Conservation (phyloP, 2,797 vertebrate genomes). For the Sarcoramphus papa region DNA sequence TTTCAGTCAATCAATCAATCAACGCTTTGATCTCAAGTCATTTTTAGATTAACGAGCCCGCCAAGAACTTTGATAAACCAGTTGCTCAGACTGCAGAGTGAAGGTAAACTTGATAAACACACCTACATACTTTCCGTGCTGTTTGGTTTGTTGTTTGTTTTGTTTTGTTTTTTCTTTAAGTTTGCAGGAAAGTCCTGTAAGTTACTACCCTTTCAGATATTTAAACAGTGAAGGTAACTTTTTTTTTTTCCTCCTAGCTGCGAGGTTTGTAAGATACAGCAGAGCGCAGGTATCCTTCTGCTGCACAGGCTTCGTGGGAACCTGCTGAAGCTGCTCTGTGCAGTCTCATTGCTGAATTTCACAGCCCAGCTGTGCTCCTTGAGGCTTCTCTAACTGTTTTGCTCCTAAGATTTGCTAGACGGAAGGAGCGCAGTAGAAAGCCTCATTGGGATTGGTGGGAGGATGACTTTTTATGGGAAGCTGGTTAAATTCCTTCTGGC, state of each 20-base stretch:
- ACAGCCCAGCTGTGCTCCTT: not conserved
- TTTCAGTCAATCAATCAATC: not conserved
- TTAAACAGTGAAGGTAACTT: not conserved
- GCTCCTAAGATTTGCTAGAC: not conserved
- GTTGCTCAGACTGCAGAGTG: not conserved
- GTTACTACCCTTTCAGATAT: not conserved
- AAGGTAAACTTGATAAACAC: not conserved
- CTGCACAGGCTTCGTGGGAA: not conserved
- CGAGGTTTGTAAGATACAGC: not conserved
- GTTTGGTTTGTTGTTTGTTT: not conserved
- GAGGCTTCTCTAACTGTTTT: not conserved
- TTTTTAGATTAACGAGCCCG: not conserved
- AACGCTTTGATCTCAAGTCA: not conserved
- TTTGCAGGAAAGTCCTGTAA: not conserved
- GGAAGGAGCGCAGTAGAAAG: accelerated
- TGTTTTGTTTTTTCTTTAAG: not conserved
- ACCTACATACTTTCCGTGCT: not conserved
- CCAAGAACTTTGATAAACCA: not conserved
- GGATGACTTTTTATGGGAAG: not conserved
- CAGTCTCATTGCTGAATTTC: not conserved
- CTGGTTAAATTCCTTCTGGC: not conserved
- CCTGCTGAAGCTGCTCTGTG: not conserved
- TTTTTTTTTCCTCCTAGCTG: not conserved
- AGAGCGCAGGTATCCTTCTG: not conserved
- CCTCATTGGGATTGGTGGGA: not conserved